These are phyloP conservation scores for Drosophila sordidapex DNA, from an alignment of 2,888 invertebrate genomes.

Conservation along the genomic window DNA sequence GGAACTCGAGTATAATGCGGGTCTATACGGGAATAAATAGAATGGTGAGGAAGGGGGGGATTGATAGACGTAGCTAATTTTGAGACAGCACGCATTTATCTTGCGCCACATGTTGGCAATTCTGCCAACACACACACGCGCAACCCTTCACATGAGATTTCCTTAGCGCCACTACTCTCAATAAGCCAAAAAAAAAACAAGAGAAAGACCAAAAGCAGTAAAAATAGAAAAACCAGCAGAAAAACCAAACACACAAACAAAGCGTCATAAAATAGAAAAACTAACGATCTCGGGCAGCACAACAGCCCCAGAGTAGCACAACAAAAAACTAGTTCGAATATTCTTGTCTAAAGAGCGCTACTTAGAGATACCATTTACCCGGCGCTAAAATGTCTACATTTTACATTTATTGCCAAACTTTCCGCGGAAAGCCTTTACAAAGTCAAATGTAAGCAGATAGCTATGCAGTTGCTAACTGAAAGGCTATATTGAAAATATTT, in stretches of 20 bases:
- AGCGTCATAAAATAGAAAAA: conserved; percentile 64
- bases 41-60: conserved; percentile 3
- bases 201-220: conserved; percentile 10
- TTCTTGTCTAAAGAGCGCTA: not conserved
- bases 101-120: conserved; percentile 62
- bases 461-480: not conserved
- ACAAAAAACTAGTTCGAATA: not conserved
- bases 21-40: not conserved
- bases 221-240: conserved; percentile 27
- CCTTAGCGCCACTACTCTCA: conserved; percentile 50
- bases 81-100: conserved; percentile 58
- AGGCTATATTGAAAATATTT: not conserved
- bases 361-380: not conserved
- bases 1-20: conserved; percentile 5
- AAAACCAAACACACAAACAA: conserved; percentile 30
- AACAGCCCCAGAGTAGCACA: conserved; percentile 27
- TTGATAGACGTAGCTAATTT: conserved; percentile 55
- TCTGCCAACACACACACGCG: conserved; percentile 19
- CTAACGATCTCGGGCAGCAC: conserved; percentile 70
- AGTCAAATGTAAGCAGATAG: not conserved
- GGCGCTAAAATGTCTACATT: not conserved
- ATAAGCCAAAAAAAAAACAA: conserved; percentile 24
- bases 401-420: not conserved
- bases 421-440: not conserved
- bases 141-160: conserved; percentile 45